Conservation (phyloP, 2,888 invertebrate species). For the Pogonocherus hispidulus region DNA sequence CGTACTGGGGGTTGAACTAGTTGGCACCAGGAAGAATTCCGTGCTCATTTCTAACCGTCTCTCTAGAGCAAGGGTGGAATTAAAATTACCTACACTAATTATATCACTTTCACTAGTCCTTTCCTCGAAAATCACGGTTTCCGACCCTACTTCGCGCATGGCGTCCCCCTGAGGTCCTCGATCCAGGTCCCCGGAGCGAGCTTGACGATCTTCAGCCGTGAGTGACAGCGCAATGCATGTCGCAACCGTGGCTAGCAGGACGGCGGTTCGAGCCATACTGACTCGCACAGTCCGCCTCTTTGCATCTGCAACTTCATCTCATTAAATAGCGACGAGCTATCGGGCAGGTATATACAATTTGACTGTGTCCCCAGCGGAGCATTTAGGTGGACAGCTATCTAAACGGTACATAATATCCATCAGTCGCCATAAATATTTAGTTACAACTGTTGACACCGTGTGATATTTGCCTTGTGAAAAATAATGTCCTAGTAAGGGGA, state of each 20-base stretch:
- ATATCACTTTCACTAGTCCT: conserved; percentile 37
- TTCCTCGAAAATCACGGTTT: conserved; percentile 39
- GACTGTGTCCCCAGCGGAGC: conserved; percentile 29
- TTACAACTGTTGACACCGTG: conserved; percentile 21
- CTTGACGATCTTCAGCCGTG: conserved; percentile 58
- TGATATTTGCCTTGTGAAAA: conserved; percentile 7
- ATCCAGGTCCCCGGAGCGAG: conserved; percentile 59
- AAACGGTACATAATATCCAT: conserved; percentile 30
- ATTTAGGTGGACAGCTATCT: conserved; percentile 33
- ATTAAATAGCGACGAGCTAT: conserved; percentile 41
- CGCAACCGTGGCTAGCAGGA: conserved; percentile 57
- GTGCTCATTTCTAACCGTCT: conserved; percentile 85
- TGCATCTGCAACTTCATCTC: conserved; percentile 49
- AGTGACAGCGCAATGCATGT: conserved; percentile 55
- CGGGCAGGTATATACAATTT: conserved; percentile 21
- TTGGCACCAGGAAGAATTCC: conserved; percentile 85
- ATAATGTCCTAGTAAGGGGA: neutral
- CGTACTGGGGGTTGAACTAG: conserved; percentile 64
- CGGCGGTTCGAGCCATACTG: conserved; percentile 65
- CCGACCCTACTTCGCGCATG: conserved; percentile 33
- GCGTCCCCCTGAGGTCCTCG: conserved; percentile 52
- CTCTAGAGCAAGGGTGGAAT: conserved; percentile 50
- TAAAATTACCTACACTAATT: conserved; percentile 24
- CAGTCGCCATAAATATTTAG: conserved; percentile 18
- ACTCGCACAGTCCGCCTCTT: conserved; percentile 44